Base-by-base conservation (phyloP, 2,797 vertebrate species). In the Semaprochilodus insignis region DNA sequence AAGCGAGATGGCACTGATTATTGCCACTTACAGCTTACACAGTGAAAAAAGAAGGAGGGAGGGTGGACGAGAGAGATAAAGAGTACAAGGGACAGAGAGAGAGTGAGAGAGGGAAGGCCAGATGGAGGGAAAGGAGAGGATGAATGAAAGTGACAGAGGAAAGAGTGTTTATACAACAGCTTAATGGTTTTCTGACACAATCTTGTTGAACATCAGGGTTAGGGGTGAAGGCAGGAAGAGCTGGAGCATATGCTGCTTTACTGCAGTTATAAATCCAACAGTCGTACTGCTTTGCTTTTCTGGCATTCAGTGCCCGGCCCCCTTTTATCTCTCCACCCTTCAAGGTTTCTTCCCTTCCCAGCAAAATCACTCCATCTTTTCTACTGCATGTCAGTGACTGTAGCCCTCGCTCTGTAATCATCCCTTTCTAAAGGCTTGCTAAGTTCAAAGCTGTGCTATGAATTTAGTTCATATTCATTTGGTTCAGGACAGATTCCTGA, bases 131-230 rank as follows among this genome's bases (percentile, higher is more conserved):
- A 21, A 34, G 4, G 51, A 27, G 59, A 77, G 44, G 69, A 74
- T 44, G 67, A 83, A 74, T 80, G 69, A 74, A 81, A 52, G 74
- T 72, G 48, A 65, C 62, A 83, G 60, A 27, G 51, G 66, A 78
- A 72, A 66, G 72, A 80, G 72, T 65, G 69, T 78, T 60, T 74
- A 60, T 62, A 78, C 23, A 75, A 36, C 72, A 72, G 55, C 59
- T 79, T 65, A 79, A 79, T 63, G 76, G 60, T 62, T 78, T 34
- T 81, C 54, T 79, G 76, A 71, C 60, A 52, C 17, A 4, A 72
- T 81, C 83, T 65, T 25, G 55, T 77, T 72, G 52, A 1, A 65
- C 23, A 54, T 36, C 60, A 34, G 19, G 25, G 70, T 75, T 54
- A 27, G 62, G 55, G 77, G 81, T 4, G 52, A 80, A 81, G 69